Conservation (phyloP, 2,113 vertebrate species). For the Podarcis muralis region DNA sequence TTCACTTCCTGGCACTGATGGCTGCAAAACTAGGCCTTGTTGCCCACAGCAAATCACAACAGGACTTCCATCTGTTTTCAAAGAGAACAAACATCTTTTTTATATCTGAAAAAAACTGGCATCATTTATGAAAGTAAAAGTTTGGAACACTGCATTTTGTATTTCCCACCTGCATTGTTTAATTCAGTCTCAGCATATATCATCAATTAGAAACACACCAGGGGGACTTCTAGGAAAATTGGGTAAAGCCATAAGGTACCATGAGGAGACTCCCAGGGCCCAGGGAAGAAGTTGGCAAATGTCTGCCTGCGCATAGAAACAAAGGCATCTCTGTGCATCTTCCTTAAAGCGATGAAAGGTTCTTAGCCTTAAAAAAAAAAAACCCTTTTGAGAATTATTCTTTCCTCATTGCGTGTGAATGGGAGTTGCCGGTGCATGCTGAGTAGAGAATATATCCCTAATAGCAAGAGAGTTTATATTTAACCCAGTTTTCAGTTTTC, state of each 20-base stretch:
- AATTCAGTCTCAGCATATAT: conserved; percentile 14
- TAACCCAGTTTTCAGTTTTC: conserved; percentile 68
- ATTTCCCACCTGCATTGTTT: conserved; percentile 23
- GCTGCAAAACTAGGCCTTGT: conserved; percentile 27
- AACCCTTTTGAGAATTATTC: conserved; percentile 51
- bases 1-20: neutral
- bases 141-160: conserved; percentile 23
- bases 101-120: neutral
- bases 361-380: conserved; percentile 56
- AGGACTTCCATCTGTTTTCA: conserved; percentile 9
- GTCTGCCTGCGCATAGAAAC: conserved; percentile 44
- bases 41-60: conserved; percentile 50
- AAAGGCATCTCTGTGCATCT: conserved; percentile 32
- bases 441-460: conserved; percentile 48
- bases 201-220: conserved; percentile 27
- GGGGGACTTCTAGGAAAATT: neutral
- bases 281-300: conserved; percentile 51
- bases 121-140: conserved; percentile 35
- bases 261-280: conserved; percentile 37
- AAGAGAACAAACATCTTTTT: conserved; percentile 1
- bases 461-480: conserved; percentile 62
- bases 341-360: conserved; percentile 56
- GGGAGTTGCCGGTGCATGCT: conserved; percentile 37
- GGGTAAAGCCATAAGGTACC: neutral
- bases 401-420: conserved; percentile 54